Evolutionary conservation across 2,113 vertebrate species (phyloP), one percentile per base, ranked within the genome.

Genomic region (Pyxicephalus adspersus): DNA sequence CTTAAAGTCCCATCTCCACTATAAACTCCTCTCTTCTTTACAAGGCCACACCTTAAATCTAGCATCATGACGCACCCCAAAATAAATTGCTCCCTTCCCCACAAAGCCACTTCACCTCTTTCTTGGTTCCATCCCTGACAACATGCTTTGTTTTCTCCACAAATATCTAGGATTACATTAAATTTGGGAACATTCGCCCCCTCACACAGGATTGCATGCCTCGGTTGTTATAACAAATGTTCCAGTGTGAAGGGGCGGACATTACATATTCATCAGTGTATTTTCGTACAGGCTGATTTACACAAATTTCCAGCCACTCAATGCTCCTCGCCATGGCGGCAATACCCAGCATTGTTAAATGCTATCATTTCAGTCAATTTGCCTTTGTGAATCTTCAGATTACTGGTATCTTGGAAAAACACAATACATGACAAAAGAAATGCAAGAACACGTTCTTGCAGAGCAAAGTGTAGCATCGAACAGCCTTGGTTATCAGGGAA

Each of bases 191-290:
- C 54, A 60, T 38, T 58, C 71, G 71, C 71, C 71, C 71, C 71
- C 71, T 74, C 71, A 60, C 17, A 13, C 71, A 38, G 71, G 71
- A 74, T 74, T 60, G 54, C 23, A 45, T 23, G 26, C 71, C 52
- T 45, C 51, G 66, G 65, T 68, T 50, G 34, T 68, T 51, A 20
- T 38, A 71, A 18, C 52, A 31, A 73, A 73, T 73, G 70, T 73
- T 73, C 52, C 13, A n/a, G 17, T 16, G 28, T n/a, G 29, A 29
- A 74, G 71, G 71, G 71, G 71, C 71, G 71, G 71, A 74, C 29
- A 60, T 38, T 74, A 38, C 71, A 74, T 74, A 74, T 74, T 74
- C 71, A 74, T 74, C 71, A 60, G 54, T 25, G 28, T 22, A 38
- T 15, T 60, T 60, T 58, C 71, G 17, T 18, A 17, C 20, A 5